Evolutionary conservation across 2,888 invertebrate genomes (phyloP).

Genomic region (Lochmaea capreae): DNA sequence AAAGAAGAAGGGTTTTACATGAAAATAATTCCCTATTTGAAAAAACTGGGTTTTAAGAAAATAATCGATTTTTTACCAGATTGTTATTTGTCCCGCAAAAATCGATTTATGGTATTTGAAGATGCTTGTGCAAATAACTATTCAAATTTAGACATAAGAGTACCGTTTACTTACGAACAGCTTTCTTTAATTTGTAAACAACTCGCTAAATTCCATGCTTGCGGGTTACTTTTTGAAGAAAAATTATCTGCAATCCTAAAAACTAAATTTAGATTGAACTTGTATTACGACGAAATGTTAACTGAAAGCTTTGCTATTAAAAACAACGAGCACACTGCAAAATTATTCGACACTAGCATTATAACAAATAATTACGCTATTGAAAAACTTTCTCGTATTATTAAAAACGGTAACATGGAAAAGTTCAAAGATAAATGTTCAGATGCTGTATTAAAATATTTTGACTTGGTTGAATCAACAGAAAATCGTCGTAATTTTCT

Average conservation of each 20-base stretch:
- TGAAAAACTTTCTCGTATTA: slow-evolving; percentile 41
- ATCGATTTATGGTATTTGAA: slow-evolving; percentile 62
- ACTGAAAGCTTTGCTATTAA: slow-evolving; percentile 39
- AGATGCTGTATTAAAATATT: slow-evolving; percentile 43
- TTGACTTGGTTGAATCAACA: slow-evolving; percentile 58
- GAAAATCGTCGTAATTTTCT: slow-evolving; percentile 62
- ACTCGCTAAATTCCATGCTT: slow-evolving; percentile 57
- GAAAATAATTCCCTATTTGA: slow-evolving; percentile 60
- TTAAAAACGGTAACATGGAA: slow-evolving; percentile 32
- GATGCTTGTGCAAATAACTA: slow-evolving; percentile 54
- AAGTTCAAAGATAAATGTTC: slow-evolving; percentile 34
- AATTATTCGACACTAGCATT: slow-evolving; percentile 4
- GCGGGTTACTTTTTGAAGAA: slow-evolving; percentile 58
- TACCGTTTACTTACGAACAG: slow-evolving; percentile 45
- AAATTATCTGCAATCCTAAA: slow-evolving; percentile 44
- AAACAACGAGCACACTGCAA: neutral
- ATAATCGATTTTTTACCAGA: slow-evolving; percentile 55
- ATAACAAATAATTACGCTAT: slow-evolving; percentile 26
- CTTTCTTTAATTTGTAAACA: slow-evolving; percentile 47
- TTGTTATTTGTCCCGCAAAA: slow-evolving; percentile 59
- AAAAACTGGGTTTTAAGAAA: slow-evolving; percentile 47
- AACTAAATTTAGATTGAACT: slow-evolving; percentile 48
- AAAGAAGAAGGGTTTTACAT: slow-evolving; percentile 62
- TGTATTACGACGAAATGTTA: slow-evolving; percentile 53
- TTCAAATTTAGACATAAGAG: slow-evolving; percentile 31